Evolutionary conservation across 2,113 vertebrate genomes (phyloP).

Genomic region (Micromys minutus): DNA sequence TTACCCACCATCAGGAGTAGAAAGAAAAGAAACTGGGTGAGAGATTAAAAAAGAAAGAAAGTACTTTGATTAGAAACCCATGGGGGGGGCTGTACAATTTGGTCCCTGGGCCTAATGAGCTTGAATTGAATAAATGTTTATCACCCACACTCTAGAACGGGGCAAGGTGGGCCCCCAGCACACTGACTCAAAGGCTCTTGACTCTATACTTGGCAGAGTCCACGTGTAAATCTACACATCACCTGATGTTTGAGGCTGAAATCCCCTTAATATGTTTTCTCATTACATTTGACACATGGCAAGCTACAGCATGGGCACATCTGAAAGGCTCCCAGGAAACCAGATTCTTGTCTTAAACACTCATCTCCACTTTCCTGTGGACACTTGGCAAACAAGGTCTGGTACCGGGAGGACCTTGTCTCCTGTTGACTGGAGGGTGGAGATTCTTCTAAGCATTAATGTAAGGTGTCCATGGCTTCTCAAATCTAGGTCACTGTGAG

Average conservation of each 20-base stretch:
- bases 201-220: not conserved
- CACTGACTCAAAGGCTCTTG: not conserved
- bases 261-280: not conserved
- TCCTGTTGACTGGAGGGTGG: constrained; percentile 66
- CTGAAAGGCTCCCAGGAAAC: not conserved
- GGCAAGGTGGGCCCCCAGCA: fast-evolving
- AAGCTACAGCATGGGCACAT: not conserved
- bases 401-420: constrained; percentile 24
- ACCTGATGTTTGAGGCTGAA: constrained; percentile 41
- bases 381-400: not conserved
- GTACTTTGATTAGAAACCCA: not conserved
- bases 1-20: not conserved
- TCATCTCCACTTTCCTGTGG: not conserved
- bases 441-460: constrained; percentile 62
- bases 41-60: not conserved
- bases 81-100: not conserved
- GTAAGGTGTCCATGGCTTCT: constrained; percentile 57
- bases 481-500: constrained; percentile 81
- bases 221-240: not conserved
- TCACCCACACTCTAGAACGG: not conserved
- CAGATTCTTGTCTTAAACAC: not conserved
- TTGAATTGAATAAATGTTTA: not conserved
- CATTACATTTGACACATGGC: not conserved
- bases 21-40: not conserved
- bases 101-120: not conserved